Evolutionary conservation across 2,113 vertebrate genomes (phyloP).

Genomic region (Tonatia bakeri): DNA sequence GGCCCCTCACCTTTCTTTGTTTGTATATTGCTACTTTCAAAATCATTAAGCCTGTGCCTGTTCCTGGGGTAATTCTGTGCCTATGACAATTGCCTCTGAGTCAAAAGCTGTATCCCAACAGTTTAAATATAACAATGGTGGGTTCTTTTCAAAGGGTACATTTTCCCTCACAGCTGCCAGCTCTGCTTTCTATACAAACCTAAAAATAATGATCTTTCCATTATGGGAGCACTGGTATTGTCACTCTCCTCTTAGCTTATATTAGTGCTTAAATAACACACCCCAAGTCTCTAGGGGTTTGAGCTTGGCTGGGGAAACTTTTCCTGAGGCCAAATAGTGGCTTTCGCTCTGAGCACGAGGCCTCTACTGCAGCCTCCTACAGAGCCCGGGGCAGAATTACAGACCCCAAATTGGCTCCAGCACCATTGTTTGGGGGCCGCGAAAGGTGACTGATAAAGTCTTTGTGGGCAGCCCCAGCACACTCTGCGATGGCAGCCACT

Average conservation of each 20-base stretch:
- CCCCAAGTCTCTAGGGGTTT: conserved; percentile 56
- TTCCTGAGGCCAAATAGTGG: conserved; percentile 55
- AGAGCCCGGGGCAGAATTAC: conserved; percentile 10
- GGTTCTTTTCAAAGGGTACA: conserved; percentile 57
- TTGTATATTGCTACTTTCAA: conserved; percentile 53
- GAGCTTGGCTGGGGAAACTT: conserved; percentile 71
- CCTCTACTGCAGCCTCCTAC: conserved; percentile 25
- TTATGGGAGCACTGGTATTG: conserved; percentile 59
- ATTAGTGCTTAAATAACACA: conserved; percentile 72
- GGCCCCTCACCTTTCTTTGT: conserved; percentile 24
- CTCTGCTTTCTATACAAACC: conserved; percentile 69
- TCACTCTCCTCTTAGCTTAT: conserved; percentile 63
- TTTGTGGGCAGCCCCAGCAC: not conserved
- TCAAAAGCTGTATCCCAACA: conserved; percentile 59
- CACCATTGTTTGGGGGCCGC: not conserved
- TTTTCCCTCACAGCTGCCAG: conserved; percentile 66
- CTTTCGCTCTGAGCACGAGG: not conserved
- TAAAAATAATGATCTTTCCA: conserved; percentile 73
- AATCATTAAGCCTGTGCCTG: conserved; percentile 50
- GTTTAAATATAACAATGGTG: conserved; percentile 66
- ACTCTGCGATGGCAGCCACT: not conserved
- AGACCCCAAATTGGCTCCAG: not conserved
- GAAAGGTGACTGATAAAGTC: not conserved
- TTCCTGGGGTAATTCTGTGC: conserved; percentile 47
- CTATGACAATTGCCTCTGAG: conserved; percentile 60